Evolutionary conservation across 2,113 vertebrate genomes (phyloP).

Genomic region (Gymnarchus niloticus): DNA sequence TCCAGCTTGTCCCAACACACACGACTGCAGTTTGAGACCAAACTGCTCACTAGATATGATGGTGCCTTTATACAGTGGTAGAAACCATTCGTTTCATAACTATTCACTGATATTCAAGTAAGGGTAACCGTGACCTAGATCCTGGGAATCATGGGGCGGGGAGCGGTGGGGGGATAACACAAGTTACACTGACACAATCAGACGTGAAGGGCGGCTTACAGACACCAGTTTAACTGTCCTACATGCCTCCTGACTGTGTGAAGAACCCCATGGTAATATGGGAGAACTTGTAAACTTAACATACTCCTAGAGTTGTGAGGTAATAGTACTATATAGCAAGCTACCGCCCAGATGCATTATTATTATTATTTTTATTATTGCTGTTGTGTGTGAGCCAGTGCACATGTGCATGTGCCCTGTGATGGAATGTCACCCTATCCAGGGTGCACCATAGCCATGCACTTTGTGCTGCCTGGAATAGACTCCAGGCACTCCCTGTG

Average conservation of each 20-base stretch:
- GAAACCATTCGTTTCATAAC: not conserved
- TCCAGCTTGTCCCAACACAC: not conserved
- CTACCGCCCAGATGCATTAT: not conserved
- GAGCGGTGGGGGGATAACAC: not conserved
- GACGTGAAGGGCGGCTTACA: not conserved
- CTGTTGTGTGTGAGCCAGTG: no score
- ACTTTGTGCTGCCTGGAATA: no score
- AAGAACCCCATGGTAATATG: not conserved
- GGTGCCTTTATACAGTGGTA: not conserved
- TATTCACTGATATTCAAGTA: not conserved
- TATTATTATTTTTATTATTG: not conserved
- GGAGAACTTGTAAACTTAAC: not conserved
- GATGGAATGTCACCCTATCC: no score
- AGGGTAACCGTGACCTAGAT: not conserved
- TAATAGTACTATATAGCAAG: not conserved
- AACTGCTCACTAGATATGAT: not conserved
- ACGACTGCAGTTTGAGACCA: not conserved
- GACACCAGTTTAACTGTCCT: not conserved
- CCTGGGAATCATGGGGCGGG: not conserved
- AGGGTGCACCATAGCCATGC: no score
- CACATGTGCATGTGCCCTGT: no score
- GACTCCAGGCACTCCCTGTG: no score
- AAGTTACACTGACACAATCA: not conserved
- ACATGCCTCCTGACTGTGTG: not conserved
- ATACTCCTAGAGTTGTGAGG: not conserved